Percentiles rank a stretch among this genome's conserved stretches.
phyloP scores from a whole-genome alignment of 1,140 invertebrate species.

The Teleogryllus occipitalis region DNA sequence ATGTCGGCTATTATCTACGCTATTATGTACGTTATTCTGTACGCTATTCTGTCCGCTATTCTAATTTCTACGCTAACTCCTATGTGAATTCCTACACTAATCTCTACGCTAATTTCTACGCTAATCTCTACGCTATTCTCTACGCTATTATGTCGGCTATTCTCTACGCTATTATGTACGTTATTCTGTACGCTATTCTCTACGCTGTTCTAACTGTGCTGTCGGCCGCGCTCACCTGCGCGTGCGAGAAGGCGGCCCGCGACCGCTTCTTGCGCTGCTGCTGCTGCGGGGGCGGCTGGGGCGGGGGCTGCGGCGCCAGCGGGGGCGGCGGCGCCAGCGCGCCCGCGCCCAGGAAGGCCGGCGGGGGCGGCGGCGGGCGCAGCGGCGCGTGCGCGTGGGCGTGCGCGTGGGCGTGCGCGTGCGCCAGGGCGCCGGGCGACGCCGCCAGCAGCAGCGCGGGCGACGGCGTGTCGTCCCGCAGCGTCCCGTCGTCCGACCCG shows the following conservation, averaged over 20 bases:
- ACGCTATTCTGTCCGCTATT: no score
- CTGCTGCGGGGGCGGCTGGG: not conserved
- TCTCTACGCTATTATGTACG: no score
- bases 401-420: not conserved
- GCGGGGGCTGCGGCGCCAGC: not conserved
- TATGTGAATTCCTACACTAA: no score
- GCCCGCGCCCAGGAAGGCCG: not conserved
- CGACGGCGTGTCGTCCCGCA: not conserved
- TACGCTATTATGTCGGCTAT: no score
- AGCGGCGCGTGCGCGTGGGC: not conserved
- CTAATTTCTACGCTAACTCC: no score
- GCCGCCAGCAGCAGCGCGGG: not conserved
- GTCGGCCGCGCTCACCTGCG: conserved; percentile 41
- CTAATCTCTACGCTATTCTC: no score
- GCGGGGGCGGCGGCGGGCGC: no score
- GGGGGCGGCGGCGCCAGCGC: not conserved
- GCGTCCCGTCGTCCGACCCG: not conserved
- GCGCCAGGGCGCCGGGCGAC: not conserved
- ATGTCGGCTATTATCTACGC: no score
- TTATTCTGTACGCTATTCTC: no score
- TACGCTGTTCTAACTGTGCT: no score
- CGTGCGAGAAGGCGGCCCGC: conserved; percentile 90
- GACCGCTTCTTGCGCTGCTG: conserved; percentile 76
- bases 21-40: no score
- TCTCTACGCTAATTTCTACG: no score